These are phyloP conservation scores for Thecophora atra DNA, from an alignment of 2,888 invertebrate species.

Conservation along the genomic window DNA sequence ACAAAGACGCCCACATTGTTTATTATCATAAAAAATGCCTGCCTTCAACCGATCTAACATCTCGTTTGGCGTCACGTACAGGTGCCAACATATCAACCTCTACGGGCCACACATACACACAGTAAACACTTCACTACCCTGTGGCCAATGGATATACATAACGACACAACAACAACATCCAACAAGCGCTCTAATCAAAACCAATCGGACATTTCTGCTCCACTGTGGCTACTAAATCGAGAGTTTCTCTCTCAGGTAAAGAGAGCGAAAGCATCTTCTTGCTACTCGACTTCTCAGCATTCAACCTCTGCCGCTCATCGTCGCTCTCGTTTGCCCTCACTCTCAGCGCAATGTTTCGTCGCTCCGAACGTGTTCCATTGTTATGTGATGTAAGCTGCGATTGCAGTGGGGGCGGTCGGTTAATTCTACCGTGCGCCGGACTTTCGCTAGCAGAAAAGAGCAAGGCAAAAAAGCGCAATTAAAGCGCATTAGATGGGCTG, in stretches of 20 bases:
- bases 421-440: not conserved
- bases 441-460: too few species aligned
- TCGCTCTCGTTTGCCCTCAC: too few species aligned
- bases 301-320: not conserved
- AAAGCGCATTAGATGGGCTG: not conserved
- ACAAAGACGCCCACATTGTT: not conserved
- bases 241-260: not conserved
- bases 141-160: not conserved
- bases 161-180: not conserved
- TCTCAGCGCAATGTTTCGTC: not conserved
- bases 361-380: not conserved
- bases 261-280: not conserved
- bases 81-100: slow-evolving; percentile 6
- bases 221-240: not conserved
- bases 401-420: not conserved
- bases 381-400: too few species aligned
- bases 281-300: not conserved
- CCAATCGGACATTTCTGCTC: not conserved
- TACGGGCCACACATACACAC: not conserved
- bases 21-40: not conserved
- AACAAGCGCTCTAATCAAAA: not conserved
- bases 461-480: slow-evolving; percentile 17
- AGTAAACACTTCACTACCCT: not conserved
- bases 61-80: slow-evolving; percentile 21
- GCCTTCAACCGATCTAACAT: not conserved